These are phyloP conservation scores for Mystacornis crossleyi DNA, from an alignment of 2,113 vertebrate species.

Conservation along the genomic window DNA sequence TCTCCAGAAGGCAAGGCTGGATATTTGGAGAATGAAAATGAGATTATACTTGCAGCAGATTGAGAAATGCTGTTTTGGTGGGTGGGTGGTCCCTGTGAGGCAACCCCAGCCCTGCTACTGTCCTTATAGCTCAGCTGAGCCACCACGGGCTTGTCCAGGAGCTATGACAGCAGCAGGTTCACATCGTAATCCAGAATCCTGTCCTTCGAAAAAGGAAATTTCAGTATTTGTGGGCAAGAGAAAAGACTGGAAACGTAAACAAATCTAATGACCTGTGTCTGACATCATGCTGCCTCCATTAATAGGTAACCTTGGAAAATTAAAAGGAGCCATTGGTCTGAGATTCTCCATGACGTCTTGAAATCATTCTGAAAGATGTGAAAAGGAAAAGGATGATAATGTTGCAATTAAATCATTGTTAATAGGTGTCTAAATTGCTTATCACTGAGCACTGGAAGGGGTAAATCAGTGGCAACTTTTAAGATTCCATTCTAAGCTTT, in stretches of 20 bases:
- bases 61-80: not conserved
- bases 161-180: not conserved
- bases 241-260: not conserved
- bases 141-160: not conserved
- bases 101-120: not conserved
- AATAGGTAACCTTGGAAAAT: not conserved
- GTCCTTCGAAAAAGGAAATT: not conserved
- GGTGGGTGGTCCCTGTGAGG: not conserved
- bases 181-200: fast-evolving
- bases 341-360: not conserved
- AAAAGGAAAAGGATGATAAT: not conserved
- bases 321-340: not conserved
- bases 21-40: not conserved
- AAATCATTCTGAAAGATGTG: not conserved
- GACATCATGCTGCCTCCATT: not conserved
- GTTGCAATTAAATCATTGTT: not conserved
- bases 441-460: not conserved
- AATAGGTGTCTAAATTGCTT: not conserved
- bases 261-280: not conserved
- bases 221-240: not conserved
- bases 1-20: not conserved
- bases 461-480: not conserved
- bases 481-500: not conserved
- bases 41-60: not conserved
- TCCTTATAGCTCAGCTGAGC: not conserved